These are phyloP conservation scores for Tautogolabrus adspersus DNA, from an alignment of 2,113 vertebrate genomes.

Conservation along the genomic window DNA sequence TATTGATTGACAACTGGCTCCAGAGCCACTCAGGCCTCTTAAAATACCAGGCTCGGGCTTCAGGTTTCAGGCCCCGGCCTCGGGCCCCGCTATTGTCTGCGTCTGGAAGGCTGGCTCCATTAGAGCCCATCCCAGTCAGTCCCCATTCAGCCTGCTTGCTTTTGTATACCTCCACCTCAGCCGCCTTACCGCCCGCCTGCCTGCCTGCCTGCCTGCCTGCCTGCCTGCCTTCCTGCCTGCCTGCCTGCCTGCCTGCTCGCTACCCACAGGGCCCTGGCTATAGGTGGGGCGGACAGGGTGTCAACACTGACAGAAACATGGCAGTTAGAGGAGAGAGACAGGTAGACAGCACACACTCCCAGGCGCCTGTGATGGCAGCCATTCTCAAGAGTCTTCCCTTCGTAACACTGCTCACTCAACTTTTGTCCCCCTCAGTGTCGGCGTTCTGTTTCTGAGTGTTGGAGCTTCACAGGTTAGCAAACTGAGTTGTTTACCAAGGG, in stretches of 20 bases:
- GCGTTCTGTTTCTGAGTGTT: constrained; percentile 65
- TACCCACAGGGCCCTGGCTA: constrained; percentile 71
- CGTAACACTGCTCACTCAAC: constrained; percentile 69
- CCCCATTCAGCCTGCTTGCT: constrained; percentile 80
- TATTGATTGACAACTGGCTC: constrained; percentile 90
- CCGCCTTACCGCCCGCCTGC: constrained; percentile 39
- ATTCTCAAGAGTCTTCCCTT: constrained; percentile 71
- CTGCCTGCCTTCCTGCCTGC: constrained; percentile 63
- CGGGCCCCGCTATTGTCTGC: constrained; percentile 83
- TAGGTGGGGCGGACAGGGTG: constrained; percentile 78
- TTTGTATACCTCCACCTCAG: constrained; percentile 74
- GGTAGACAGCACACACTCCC: constrained; percentile 72
- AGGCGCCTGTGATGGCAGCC: constrained; percentile 78
- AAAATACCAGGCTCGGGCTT: constrained; percentile 86
- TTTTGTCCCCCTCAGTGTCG: constrained; percentile 72
- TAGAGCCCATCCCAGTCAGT: constrained; percentile 72
- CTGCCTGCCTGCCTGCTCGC: constrained; percentile 11
- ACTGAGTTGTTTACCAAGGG: constrained; percentile 39
- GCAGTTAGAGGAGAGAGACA: constrained; percentile 68
- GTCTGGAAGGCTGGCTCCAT: constrained; percentile 82
- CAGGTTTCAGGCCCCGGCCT: constrained; percentile 86
- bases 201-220: constrained; percentile 41
- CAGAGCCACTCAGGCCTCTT: constrained; percentile 88
- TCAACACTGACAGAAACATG: constrained; percentile 75
- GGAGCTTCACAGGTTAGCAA: constrained; percentile 54